Evolutionary conservation across 92 coral and sea anemone genomes (phyloP), one percentile per base, ranked within the genome.

Genomic region (Scolanthus callimorphus): DNA sequence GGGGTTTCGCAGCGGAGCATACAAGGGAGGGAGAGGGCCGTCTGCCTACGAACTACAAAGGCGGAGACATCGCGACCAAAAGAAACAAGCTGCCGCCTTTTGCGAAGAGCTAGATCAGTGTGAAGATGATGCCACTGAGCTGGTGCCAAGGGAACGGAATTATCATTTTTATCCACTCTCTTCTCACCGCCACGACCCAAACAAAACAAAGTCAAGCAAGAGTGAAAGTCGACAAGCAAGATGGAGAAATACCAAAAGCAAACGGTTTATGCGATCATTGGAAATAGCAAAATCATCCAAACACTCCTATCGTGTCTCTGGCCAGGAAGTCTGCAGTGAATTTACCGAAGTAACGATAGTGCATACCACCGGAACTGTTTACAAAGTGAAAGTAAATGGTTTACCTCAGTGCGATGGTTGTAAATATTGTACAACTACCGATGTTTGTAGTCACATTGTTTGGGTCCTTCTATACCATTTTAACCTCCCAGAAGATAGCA

Each of bases 21-120:
- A 55, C 48, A n/a, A n/a, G n/a, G 62, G 84, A 49, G 84, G 84
- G 11, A 69, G 70, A 52, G 84, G 84, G 23, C 78, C 84, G 3
- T 12, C 66, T 34, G 29, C 54, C 45, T 21, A 25, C 21, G 84
- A 37, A 15, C 76, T 70, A 15, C 70, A 71, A 22, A 73, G 55
- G 51, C 41, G 80, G 31, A 63, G 24, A 22, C 48, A 52, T 54
- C 71, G 63, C 17, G 71, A 62, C 29, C 71, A 63, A 20, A 63
- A 55, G n/a, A 62, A 62, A 29, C 46, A 63, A 21, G 79, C 82
- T 26, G 55, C 57, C 29, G 74, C 82, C 25, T 75, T 75, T 11
- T 65, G 81, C 58, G 59, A 75, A 29, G 86, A 80, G 62, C 57
- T 50, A 13, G 59, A 60, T 51, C 73, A 65, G 55, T 57, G 65